Base-by-base conservation (phyloP, 2,797 vertebrate species). In the Danio albolineatus region DNA sequence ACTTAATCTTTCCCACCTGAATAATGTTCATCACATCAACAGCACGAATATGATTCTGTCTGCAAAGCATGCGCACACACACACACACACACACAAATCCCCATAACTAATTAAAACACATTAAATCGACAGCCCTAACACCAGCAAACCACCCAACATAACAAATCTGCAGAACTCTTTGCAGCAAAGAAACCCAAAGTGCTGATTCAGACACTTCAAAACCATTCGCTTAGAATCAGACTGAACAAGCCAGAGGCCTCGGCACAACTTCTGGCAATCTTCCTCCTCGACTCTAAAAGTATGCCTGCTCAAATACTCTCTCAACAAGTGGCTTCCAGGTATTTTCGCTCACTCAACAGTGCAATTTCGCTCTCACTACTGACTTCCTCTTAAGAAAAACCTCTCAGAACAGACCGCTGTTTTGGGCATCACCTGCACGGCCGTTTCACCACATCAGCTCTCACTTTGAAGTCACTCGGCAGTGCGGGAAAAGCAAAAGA, bases 241-340 rank as follows among this genome's bases (percentile, higher is more conserved):
- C 16, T 17, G 21, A 76, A 67, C 41, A 46, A 14, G 16, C 75
- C 64, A 38, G 7, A 67, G 75, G 62, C 61, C 51, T 66, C 74
- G 3, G 61, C 62, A 38, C 53, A 56, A 66, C 66, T 7, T 65
- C 19, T 12, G 5, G 14, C 41, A 12, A 46, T 66, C 56, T 41
- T 56, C 41, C 7, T 21, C 16, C 62, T 66, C 21, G n/a, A 56
- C 19, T 65, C 44, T 36, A 44, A 53, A 65, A 44, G 38, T 21
- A 62, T 36, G 44, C 46, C 57, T 39, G 4, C 72, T 39, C 57
- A 8, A 74, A 64, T 46, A 56, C 49, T 39, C 53, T 48, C 66
- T 66, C 74, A 76, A 66, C 74, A 66, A 56, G 62, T 66, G 62
- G 64, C 74, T 76, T 57, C 51, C 51, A 76, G 74, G 74, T 76